phyloP scores from a whole-genome alignment of 2,113 vertebrate genomes.

The Onychorhynchus coronatus region DNA sequence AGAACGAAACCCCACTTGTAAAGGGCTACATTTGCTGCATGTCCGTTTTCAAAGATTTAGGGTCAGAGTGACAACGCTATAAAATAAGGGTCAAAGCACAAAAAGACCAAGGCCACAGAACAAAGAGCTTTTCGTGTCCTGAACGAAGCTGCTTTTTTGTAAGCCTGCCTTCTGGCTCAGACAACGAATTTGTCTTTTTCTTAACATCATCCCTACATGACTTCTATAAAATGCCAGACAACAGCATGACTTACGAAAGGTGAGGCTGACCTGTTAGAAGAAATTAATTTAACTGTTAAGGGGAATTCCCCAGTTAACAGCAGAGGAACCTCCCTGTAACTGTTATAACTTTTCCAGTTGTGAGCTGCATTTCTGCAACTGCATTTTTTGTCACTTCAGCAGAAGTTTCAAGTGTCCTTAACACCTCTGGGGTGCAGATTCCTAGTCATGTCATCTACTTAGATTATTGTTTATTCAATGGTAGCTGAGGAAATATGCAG shows the following conservation, averaged over 20 bases:
- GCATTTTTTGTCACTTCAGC: background rate
- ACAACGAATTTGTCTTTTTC: constrained; percentile 41
- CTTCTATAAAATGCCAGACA: background rate
- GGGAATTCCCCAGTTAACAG: background rate
- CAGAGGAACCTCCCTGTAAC: background rate
- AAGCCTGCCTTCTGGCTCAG: constrained; percentile 12
- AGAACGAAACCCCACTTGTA: background rate
- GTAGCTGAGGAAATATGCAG: background rate
- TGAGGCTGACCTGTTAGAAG: background rate
- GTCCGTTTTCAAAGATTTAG: constrained; percentile 51
- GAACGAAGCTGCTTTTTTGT: constrained; percentile 48
- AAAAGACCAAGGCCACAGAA: constrained; percentile 54
- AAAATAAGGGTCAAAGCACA: constrained; percentile 61
- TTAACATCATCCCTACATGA: constrained; percentile 31
- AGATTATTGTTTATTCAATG: background rate
- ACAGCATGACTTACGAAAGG: background rate
- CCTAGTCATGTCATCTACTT: background rate
- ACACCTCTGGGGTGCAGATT: background rate
- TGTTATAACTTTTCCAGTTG: background rate
- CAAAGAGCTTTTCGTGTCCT: constrained; percentile 57
- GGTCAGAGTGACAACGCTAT: constrained; percentile 56
- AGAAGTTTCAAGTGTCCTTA: background rate
- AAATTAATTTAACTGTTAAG: background rate
- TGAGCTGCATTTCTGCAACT: background rate
- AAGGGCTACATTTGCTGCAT: constrained; percentile 37